These are phyloP conservation scores for Neodiprion virginianus DNA, from an alignment of 1,140 invertebrate genomes.

Conservation along the genomic window DNA sequence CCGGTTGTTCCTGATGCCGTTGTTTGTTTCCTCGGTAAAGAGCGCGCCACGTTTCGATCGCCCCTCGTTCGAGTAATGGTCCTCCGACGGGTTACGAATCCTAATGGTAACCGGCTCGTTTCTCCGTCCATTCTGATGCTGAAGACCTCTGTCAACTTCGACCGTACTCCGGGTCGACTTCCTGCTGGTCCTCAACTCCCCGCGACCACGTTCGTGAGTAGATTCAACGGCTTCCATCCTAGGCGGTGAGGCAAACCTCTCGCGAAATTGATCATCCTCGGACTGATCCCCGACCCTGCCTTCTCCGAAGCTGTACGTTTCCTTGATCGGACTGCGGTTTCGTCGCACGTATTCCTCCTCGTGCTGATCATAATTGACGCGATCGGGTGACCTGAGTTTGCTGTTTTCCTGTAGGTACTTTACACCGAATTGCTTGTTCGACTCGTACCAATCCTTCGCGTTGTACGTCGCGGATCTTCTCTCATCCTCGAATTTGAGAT, in stretches of 20 bases:
- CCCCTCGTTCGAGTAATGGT: slow-evolving; percentile 21
- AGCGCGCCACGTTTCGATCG: slow-evolving; percentile 1
- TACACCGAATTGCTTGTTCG: slow-evolving; percentile 38
- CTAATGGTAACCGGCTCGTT: slow-evolving; percentile 14
- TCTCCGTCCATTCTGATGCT: slow-evolving; percentile 9
- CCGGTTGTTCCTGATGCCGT: not conserved
- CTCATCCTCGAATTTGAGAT: not conserved
- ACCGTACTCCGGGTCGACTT: slow-evolving; percentile 13
- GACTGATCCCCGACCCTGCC: not conserved
- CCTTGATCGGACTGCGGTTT: not conserved
- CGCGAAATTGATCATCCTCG: not conserved
- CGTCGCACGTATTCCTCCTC: not conserved
- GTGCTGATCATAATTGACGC: not conserved
- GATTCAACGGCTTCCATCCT: slow-evolving; percentile 2
- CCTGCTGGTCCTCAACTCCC: not conserved
- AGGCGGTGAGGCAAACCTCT: not conserved
- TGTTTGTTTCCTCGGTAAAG: not conserved
- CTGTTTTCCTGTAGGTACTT: slow-evolving; percentile 41
- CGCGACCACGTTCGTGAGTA: not conserved
- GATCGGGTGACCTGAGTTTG: slow-evolving; percentile 22
- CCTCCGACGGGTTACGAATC: slow-evolving; percentile 21
- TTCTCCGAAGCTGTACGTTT: not conserved
- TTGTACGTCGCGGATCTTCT: slow-evolving; percentile 29
- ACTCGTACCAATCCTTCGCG: slow-evolving; percentile 47
- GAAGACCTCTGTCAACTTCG: slow-evolving; percentile 19